Evolutionary conservation across 2,888 invertebrate species (phyloP), one percentile per base, ranked within the genome.

Genomic region (Melanargia galathea): DNA sequence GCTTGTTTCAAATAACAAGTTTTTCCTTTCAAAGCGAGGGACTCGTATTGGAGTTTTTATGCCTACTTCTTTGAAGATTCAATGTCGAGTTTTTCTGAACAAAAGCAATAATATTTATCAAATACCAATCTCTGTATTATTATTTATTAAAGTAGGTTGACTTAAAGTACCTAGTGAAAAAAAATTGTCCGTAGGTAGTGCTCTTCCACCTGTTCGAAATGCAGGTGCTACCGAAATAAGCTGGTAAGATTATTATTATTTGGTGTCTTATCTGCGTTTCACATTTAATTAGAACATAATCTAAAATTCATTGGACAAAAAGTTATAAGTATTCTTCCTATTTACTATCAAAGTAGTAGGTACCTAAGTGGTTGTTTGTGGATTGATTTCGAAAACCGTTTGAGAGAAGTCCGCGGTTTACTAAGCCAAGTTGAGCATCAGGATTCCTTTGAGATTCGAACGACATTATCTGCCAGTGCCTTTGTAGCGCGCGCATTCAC

Each of bases 341-440:
- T n/a, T n/a, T n/a, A n/a, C 38, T n/a, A 38, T 40, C 38, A 2
- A 40, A 40, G 18, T 45, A 20, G 10, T 8, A 6, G 6, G 6
- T 20, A 18, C 10, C 10, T 45, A 10, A 45, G 8, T 40, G 4
- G n/a, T n/a, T 38, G 20, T 20, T 52, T 18, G 35, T 20, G 52
- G 18, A 48, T 20, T 58, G 52, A 33, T 52, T 45, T 26, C 48
- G 35, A 16, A 54, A 63, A 59, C 10, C 35, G n/a, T 55, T 55
- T 11, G 33, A 18, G 18, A 40, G 38, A 35, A 40, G 30, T 63
- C 52, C 48, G 59, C 40, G 46, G 56, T 54, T 63, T 52, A 24
- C 45, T 52, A 60, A 63, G 63, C 54, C 63, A 57, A n/a, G 52
- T 66, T 63, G 60, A 48, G 63, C 40, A 35, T 54, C 49, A 66